Percentiles rank a stretch among this genome's conserved stretches.
Evolutionary conservation across 2,113 vertebrate species (phyloP).

Genomic region (Ophiodon elongatus): DNA sequence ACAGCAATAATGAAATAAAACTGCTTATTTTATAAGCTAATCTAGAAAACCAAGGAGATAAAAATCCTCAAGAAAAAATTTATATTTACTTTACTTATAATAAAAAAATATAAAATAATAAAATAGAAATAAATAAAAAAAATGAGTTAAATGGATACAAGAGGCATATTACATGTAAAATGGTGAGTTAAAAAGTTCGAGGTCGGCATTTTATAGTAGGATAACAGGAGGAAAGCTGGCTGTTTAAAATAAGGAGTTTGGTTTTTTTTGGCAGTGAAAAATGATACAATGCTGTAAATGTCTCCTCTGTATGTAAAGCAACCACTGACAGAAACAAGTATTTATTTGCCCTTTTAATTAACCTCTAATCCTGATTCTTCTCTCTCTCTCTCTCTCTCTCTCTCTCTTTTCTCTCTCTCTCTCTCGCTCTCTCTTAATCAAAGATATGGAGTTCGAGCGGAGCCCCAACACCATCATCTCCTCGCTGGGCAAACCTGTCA

Average conservation of each 20-base stretch:
- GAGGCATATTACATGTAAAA: not conserved
- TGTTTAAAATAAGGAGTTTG: not conserved
- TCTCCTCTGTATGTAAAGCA: not conserved
- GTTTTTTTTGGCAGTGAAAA: not conserved
- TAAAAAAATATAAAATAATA: too few relatives aligned
- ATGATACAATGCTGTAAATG: not conserved
- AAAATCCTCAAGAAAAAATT: not conserved
- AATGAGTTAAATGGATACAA: not conserved
- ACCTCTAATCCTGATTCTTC: not conserved
- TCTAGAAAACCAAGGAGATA: not conserved
- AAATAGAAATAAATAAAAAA: not conserved
- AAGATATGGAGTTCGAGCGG: constrained; percentile 80
- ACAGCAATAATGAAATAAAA: not conserved
- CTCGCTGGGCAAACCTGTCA: constrained; percentile 86
- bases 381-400: not conserved
- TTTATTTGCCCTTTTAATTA: not conserved
- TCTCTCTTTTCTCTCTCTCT: too few relatives aligned
- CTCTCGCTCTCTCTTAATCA: not conserved
- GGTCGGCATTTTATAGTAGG: not conserved
- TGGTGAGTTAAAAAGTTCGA: not conserved
- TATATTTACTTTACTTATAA: too few relatives aligned
- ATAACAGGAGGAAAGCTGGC: not conserved
- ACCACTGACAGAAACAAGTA: not conserved
- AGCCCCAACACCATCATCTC: constrained; percentile 85
- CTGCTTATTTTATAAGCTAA: too few relatives aligned